Conservation (phyloP, 2,113 vertebrate species). For the Pomatorhinus ruficollis region DNA sequence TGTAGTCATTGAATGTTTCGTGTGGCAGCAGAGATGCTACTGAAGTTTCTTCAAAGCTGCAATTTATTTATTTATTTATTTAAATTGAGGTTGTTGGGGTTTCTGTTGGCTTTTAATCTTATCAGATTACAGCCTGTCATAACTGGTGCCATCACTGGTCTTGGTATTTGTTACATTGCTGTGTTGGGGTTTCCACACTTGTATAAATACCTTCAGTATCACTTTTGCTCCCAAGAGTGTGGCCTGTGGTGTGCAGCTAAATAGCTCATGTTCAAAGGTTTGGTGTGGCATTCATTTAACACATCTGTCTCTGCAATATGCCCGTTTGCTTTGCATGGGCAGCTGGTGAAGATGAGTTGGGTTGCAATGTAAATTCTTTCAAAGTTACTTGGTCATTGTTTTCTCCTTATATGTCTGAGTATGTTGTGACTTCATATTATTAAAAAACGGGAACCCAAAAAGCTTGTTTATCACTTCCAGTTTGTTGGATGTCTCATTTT, state of each 20-base stretch:
- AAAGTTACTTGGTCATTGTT: background rate
- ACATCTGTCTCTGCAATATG: background rate
- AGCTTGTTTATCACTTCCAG: background rate
- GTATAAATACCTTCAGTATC: background rate
- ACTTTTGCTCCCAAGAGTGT: background rate
- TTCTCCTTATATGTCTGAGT: background rate
- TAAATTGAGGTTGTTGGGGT: background rate
- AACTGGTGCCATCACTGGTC: background rate
- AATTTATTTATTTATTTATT: background rate
- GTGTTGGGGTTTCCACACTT: background rate
- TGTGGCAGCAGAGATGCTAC: background rate
- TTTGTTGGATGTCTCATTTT: background rate
- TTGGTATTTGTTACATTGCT: background rate
- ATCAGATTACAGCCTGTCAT: background rate
- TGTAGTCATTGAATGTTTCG: background rate
- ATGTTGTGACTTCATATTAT: background rate
- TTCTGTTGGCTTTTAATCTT: background rate
- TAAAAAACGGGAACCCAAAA: background rate
- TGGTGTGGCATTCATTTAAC: background rate
- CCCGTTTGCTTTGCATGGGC: background rate
- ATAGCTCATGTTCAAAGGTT: fast-evolving
- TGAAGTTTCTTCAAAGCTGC: background rate
- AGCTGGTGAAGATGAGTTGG: background rate
- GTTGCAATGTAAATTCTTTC: background rate
- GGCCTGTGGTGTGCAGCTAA: background rate